Evolutionary conservation across 2,113 vertebrate species (phyloP), one percentile per base, ranked within the genome.

Genomic region (Colossoma macropomum): DNA sequence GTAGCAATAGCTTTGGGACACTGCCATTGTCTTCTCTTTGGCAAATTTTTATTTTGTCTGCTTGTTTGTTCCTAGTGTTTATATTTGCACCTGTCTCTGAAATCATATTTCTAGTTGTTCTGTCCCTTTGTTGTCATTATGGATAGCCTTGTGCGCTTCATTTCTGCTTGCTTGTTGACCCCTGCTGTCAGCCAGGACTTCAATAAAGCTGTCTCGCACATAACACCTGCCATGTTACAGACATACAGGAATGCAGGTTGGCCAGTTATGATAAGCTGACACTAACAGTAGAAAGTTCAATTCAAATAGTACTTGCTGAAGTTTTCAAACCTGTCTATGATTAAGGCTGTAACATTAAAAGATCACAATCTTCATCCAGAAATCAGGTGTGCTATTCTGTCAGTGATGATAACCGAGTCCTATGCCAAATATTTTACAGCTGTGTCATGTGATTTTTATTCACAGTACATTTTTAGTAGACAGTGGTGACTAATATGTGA

Each of bases 401-500:
- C 27, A n/a, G 7, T n/a, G 25, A 79, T n/a, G 32, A 80, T 72
- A 27, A 72, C 11, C 32, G 25, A 71, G 68, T 59, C 66, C 60
- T 60, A 16, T 27, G 66, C 27, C 16, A 41, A 41, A 27, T 28
- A 59, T 30, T 60, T 30, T 41, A 62, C 34, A 75, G 56, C 25
- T 75, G 80, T 21, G 59, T 68, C 30, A 41, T 28, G 54, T 25
- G 56, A 81, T 38, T 75, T 59, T 45, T 45, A 45, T 45, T 45
- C 41, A 45, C 41, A 45, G 41, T 45, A 45, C 68, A 63, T 81
- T 52, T 71, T 32, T 27, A 77, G 41, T 63, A 69, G 30, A 59
- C 28, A 54, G 13, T 73, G 25, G 34, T 79, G 84, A 86, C 75
- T 75, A 79, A 75, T 28, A 72, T 77, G 66, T 65, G 9, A 79